These are phyloP conservation scores for Melieria omissa DNA, from an alignment of 2,888 invertebrate genomes.

Conservation along the genomic window DNA sequence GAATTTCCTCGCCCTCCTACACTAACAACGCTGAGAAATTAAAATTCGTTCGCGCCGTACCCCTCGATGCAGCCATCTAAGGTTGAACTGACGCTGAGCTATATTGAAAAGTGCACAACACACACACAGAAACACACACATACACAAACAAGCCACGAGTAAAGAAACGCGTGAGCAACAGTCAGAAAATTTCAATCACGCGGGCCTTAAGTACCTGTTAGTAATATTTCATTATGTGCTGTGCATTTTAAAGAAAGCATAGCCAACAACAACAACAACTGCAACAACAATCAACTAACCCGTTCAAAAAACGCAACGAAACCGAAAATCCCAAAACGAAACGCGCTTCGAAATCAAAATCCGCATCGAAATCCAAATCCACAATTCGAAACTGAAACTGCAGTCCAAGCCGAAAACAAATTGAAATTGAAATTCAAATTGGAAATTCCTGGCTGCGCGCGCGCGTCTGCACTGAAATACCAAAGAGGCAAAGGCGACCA, in stretches of 20 bases:
- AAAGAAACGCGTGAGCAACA: too few relatives aligned
- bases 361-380: neutral
- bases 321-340: too few relatives aligned
- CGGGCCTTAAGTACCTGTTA: constrained; percentile 32
- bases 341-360: neutral
- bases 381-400: neutral
- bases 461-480: neutral
- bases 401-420: neutral
- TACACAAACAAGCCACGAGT: too few relatives aligned
- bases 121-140: too few relatives aligned
- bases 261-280: neutral
- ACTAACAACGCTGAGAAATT: too few relatives aligned
- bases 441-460: constrained; percentile 1
- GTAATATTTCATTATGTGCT: constrained; percentile 49
- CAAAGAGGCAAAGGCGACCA: neutral
- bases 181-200: too few relatives aligned
- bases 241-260: constrained; percentile 43
- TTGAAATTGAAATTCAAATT: constrained; percentile 2
- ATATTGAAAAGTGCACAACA: too few relatives aligned
- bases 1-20: too few relatives aligned
- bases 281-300: constrained; percentile 21
- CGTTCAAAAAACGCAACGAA: constrained; percentile 2
- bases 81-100: too few relatives aligned
- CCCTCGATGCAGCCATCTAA: too few relatives aligned
- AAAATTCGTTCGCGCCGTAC: too few relatives aligned